A percentile compares a stretch with the other conserved stretches of the same genome.
Conservation (phyloP, 2,888 invertebrate species). For the Drosophila greeni region DNA sequence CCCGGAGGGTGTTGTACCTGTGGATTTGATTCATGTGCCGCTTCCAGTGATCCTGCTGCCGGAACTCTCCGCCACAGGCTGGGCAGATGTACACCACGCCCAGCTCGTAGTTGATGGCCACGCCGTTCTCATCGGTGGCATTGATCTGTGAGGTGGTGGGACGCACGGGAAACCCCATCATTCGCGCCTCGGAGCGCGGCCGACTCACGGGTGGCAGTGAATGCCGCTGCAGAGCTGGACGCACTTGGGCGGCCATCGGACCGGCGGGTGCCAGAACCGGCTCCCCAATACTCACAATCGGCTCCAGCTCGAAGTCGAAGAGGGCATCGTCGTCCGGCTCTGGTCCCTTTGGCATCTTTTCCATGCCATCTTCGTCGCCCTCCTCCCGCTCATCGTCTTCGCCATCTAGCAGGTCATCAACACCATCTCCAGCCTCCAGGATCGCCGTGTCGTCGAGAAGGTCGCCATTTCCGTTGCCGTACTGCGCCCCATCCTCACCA, state of each 20-base stretch:
- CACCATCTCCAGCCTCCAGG: constrained; percentile 21
- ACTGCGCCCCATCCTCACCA: constrained; percentile 31
- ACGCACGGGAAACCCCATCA: constrained; percentile 13
- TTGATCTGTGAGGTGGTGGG: constrained; percentile 66
- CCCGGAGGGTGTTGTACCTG: constrained; percentile 71
- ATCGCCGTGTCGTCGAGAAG: constrained; percentile 20
- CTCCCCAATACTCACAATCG: constrained; percentile 52
- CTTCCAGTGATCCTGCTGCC: constrained; percentile 74
- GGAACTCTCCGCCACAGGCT: constrained; percentile 69
- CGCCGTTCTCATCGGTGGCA: constrained; percentile 63
- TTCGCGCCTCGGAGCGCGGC: background rate
- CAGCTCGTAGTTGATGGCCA: constrained; percentile 69
- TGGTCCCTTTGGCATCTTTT: constrained; percentile 24
- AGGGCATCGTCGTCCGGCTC: constrained; percentile 72
- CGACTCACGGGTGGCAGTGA: constrained; percentile 30
- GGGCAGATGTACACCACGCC: constrained; percentile 76
- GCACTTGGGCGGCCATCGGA: constrained; percentile 31
- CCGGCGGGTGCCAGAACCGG: constrained; percentile 40
- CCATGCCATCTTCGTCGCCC: constrained; percentile 18
- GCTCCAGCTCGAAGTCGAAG: constrained; percentile 70
- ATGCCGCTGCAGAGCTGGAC: constrained; percentile 40
- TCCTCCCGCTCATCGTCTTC: constrained; percentile 40
- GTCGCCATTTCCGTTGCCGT: constrained; percentile 35
- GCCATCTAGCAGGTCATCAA: constrained; percentile 50
- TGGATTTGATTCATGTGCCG: constrained; percentile 72